Percentiles rank a stretch among this genome's conserved stretches.
These are phyloP conservation scores for Apocheima hispidaria DNA, from an alignment of 2,888 invertebrate species.

Conservation along the genomic window DNA sequence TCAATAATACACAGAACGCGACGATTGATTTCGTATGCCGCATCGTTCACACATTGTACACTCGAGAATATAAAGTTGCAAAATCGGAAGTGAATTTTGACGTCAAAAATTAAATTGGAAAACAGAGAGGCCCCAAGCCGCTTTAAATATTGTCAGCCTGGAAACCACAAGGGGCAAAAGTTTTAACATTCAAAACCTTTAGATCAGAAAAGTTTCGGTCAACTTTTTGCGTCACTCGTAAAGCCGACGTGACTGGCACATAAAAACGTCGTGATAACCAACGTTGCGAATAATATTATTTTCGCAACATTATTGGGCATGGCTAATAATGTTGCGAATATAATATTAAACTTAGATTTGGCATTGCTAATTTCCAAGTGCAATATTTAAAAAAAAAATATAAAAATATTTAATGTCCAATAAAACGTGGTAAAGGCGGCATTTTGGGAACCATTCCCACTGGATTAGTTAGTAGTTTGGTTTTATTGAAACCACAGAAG, in stretches of 20 bases:
- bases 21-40: background rate
- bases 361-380: too few species aligned
- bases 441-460: too few species aligned
- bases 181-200: constrained; percentile 41
- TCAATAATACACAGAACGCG: background rate
- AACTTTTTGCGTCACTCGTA: constrained; percentile 34
- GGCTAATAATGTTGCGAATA: background rate
- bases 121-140: constrained; percentile 28
- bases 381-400: too few species aligned
- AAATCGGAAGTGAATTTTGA: constrained; percentile 21
- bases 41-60: background rate
- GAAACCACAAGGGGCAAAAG: constrained; percentile 44
- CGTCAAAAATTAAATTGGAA: constrained; percentile 31
- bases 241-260: constrained; percentile 31
- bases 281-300: background rate
- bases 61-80: constrained; percentile 10
- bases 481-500: too few species aligned
- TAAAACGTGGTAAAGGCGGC: too few species aligned
- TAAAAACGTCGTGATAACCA: constrained; percentile 27
- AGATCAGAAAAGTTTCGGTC: constrained; percentile 34
- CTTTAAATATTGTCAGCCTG: constrained; percentile 37
- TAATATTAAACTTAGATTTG: too few species aligned
- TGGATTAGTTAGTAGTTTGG: too few species aligned
- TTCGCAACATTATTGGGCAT: too few species aligned
- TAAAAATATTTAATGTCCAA: too few species aligned